These are phyloP conservation scores for Mycogona germanica DNA, from an alignment of 2,888 invertebrate genomes.

Conservation along the genomic window DNA sequence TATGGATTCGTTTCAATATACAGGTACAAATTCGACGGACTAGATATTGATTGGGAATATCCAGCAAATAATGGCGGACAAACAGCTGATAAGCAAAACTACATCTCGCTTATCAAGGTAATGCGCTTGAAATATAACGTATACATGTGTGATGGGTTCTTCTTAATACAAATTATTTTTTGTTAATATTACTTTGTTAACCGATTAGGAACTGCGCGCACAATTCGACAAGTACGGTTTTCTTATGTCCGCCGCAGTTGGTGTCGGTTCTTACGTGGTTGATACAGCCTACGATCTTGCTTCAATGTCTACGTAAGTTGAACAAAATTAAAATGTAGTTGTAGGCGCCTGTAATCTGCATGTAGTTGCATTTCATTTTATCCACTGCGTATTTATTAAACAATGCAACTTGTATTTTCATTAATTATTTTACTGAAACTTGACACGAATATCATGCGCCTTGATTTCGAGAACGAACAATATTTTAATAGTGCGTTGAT, in stretches of 20 bases:
- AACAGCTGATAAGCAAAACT: background rate
- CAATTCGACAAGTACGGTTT: slow-evolving; percentile 44
- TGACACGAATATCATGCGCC: too few species aligned
- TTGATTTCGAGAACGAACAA: too few species aligned
- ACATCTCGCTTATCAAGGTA: background rate
- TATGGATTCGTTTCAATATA: too few species aligned
- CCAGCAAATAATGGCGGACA: background rate
- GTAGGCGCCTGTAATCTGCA: background rate
- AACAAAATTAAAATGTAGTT: slow-evolving; percentile 15
- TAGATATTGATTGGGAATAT: slow-evolving; percentile 9
- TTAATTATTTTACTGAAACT: too few species aligned
- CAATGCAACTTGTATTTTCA: too few species aligned
- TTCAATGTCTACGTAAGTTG: slow-evolving; percentile 40
- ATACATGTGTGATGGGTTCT: background rate
- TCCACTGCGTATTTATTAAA: too few species aligned
- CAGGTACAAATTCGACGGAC: too few species aligned
- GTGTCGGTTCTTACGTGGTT: slow-evolving; percentile 38
- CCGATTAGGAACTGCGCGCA: slow-evolving; percentile 40
- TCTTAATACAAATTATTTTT: background rate
- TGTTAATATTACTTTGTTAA: too few species aligned
- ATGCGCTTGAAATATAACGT: background rate
- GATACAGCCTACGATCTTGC: slow-evolving; percentile 47
- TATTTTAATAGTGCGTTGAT: too few species aligned
- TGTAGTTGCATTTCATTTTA: too few species aligned
- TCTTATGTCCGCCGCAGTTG: slow-evolving; percentile 47